Conservation (phyloP, 2,888 invertebrate species). For the Beris chalybata region DNA sequence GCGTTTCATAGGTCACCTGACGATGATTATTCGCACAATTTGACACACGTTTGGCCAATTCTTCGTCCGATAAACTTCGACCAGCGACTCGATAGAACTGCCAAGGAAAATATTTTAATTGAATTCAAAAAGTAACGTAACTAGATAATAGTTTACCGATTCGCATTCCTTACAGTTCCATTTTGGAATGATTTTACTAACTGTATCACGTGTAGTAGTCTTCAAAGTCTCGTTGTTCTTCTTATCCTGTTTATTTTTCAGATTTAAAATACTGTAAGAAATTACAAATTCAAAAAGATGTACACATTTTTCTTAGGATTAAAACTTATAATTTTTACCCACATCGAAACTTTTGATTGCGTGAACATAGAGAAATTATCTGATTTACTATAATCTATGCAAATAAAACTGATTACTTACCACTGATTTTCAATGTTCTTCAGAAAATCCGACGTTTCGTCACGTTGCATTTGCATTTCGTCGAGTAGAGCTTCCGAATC, state of each 20-base stretch:
- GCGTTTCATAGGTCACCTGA: conserved; percentile 45
- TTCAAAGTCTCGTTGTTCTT: conserved; percentile 10
- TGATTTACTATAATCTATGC: not conserved
- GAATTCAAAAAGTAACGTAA: not conserved
- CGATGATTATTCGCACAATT: conserved; percentile 46
- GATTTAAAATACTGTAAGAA: not conserved
- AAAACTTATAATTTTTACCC: no score
- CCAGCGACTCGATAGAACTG: conserved; percentile 50
- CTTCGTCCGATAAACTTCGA: conserved; percentile 43
- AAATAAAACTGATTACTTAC: conserved; percentile 26
- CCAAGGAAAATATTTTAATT: not conserved
- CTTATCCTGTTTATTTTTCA: conserved; percentile 7
- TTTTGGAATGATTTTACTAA: conserved; percentile 4
- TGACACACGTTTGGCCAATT: conserved; percentile 46
- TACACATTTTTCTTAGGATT: not conserved
- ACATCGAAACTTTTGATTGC: not conserved
- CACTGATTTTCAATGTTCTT: conserved; percentile 20
- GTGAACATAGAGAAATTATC: not conserved
- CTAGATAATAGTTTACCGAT: conserved; percentile 26
- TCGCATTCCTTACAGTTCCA: conserved; percentile 33
- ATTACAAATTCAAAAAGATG: not conserved
- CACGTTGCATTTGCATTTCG: conserved; percentile 24
- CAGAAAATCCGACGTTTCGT: conserved; percentile 23
- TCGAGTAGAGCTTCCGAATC: conserved; percentile 25
- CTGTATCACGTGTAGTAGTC: not conserved